Evolutionary conservation across 1,140 invertebrate species (phyloP), one percentile per base, ranked within the genome.

Genomic region (Bradysia coprophila): DNA sequence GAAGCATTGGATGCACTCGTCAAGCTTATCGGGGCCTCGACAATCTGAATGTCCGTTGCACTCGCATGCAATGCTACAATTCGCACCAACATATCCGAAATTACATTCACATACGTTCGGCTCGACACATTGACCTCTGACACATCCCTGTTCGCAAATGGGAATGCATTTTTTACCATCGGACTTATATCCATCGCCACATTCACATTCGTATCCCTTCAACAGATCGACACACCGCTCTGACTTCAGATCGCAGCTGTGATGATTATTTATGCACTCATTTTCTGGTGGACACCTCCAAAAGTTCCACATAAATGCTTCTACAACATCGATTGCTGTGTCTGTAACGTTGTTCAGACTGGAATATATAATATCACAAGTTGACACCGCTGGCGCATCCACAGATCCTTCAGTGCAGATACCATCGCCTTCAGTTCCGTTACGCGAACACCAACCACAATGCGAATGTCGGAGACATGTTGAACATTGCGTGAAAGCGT

Each of bases 31-130:
- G 4, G 82, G 82, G 11, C 87, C 86, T 47, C 73, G 76, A 61
- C 92, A 97, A 52, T 92, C 75, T 42, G 88, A 82, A 63, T 97
- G 90, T 0, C 88, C 89, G 60, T 96, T 92, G 58, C 92, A 97
- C 53, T 89, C 74, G 57, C 92, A 96, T 56, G 89, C 81, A 36
- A 85, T 86, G 41, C 82, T 88, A 59, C 92, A 97, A 64, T 94
- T 91, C 42, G 76, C 73, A 38, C 91, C 91, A 19, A 96, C 89
- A 59, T 86, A 96, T 36, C 91, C 90, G 65, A 97, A 97, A 65
- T 93, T 76, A 61, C 92, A 96, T 32, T 73, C 65, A 55, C 92
- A 97, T 11, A 73, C 66, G 54, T 92, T 75, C 21, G 92, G 92
- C 49, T 78, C 71, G 3, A 87, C 62, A 56, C 92, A 96, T 2